These are phyloP conservation scores for Toxotes chatareus DNA, from an alignment of 2,113 vertebrate species.

Conservation along the genomic window DNA sequence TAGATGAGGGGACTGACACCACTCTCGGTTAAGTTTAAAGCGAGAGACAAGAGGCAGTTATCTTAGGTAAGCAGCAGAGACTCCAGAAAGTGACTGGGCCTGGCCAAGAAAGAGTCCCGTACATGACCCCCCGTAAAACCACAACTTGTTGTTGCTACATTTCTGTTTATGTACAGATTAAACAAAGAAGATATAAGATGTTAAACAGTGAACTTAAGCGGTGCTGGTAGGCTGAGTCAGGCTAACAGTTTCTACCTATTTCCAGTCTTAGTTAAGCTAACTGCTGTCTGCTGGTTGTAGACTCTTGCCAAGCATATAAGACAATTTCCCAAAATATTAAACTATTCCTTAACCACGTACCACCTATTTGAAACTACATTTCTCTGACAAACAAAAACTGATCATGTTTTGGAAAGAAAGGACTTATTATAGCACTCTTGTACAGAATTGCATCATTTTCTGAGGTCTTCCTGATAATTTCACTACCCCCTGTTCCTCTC, in stretches of 20 bases:
- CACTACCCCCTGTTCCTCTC: conserved; percentile 12
- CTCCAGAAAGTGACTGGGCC: not conserved
- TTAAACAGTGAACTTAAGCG: not conserved
- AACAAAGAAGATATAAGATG: not conserved
- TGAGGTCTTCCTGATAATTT: conserved; percentile 16
- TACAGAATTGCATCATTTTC: not conserved
- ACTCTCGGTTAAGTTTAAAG: not conserved
- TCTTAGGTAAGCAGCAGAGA: not conserved
- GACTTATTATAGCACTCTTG: not conserved
- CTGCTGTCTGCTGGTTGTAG: not conserved
- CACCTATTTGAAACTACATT: not conserved
- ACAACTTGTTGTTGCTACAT: not conserved
- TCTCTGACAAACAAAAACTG: not conserved
- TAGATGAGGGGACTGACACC: not conserved
- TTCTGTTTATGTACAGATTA: not conserved
- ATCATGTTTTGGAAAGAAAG: not conserved
- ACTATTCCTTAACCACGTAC: not conserved
- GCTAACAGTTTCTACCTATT: not conserved
- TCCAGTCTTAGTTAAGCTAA: not conserved
- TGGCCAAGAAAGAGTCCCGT: not conserved
- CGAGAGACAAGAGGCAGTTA: not conserved
- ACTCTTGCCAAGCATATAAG: not conserved
- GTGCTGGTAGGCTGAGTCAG: not conserved
- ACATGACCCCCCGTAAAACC: not conserved
- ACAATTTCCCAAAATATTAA: not conserved